Evolutionary conservation across 2,113 vertebrate genomes (phyloP), one percentile per base, ranked within the genome.

Genomic region (Hyla sarda): DNA sequence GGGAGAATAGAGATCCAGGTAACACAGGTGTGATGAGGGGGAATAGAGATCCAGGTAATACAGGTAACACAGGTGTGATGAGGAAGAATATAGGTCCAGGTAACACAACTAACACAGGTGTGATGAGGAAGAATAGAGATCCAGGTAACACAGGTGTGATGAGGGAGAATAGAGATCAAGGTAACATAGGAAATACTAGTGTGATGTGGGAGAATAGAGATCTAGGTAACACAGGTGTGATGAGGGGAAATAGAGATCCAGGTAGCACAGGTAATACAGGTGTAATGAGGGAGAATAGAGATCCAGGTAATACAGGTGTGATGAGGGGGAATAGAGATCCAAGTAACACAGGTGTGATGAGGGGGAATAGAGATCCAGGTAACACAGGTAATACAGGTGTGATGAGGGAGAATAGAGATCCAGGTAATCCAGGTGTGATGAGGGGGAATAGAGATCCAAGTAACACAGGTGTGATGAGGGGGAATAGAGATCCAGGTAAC

Each of bases 201-300:
- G 96, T 92, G 91, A 94, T 88, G 41, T 5, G 3, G 41, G 41
- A 41, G 41, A 41, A 41, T 41, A 41, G 3, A n/a, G n/a, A n/a
- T n/a, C n/a, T n/a, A n/a, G n/a, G n/a, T n/a, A n/a, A 96, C 95
- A 96, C 96, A 96, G 96, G 96, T 97, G 96, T 92, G 91, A 94
- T 88, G 41, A 41, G 3, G 41, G 41, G 8, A 8, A 41, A 41
- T 41, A 41, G 3, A n/a, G n/a, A n/a, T n/a, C n/a, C n/a, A n/a
- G n/a, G n/a, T n/a, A n/a, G n/a, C n/a, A n/a, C n/a, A n/a, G n/a
- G n/a, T n/a, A n/a, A n/a, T n/a, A 96, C 96, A 96, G 96, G 96
- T 97, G 96, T 92, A 91, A 94, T 88, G 41, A 41, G 3, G 41
- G 41, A 41, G 41, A 41, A 41, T 41, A 41, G 3, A n/a, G n/a